Evolutionary conservation across 2,113 vertebrate genomes (phyloP).

Genomic region (Cyprinodon tularosa): DNA sequence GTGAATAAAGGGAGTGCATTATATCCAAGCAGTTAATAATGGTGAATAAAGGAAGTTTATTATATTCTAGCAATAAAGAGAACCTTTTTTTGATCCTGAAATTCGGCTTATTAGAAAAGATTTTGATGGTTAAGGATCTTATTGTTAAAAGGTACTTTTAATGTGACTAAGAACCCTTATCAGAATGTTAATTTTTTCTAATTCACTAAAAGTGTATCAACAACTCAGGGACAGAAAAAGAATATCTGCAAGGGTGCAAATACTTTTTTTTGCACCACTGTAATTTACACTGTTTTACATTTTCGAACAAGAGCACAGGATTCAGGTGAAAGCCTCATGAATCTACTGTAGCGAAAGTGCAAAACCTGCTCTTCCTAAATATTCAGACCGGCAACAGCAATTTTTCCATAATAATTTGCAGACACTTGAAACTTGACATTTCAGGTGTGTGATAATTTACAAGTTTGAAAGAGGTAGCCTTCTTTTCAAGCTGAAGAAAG

Average conservation of each 20-base stretch:
- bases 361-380: background rate
- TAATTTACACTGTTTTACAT: background rate
- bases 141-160: no score
- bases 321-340: background rate
- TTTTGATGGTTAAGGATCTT: no score
- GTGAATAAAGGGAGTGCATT: no score
- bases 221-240: no score
- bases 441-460: background rate
- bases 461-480: constrained; percentile 8
- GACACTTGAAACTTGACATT: background rate
- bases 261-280: background rate
- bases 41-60: no score
- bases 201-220: no score
- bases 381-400: background rate
- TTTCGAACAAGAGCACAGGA: background rate
- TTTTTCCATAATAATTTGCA: background rate
- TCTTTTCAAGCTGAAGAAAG: background rate
- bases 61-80: no score
- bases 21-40: no score
- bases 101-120: no score
- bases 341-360: background rate
- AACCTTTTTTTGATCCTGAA: no score
- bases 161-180: no score
- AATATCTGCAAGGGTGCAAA: background rate
- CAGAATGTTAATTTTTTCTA: no score